Evolutionary conservation across 2,797 vertebrate genomes (phyloP).

Genomic region (Malacoraja senta): DNA sequence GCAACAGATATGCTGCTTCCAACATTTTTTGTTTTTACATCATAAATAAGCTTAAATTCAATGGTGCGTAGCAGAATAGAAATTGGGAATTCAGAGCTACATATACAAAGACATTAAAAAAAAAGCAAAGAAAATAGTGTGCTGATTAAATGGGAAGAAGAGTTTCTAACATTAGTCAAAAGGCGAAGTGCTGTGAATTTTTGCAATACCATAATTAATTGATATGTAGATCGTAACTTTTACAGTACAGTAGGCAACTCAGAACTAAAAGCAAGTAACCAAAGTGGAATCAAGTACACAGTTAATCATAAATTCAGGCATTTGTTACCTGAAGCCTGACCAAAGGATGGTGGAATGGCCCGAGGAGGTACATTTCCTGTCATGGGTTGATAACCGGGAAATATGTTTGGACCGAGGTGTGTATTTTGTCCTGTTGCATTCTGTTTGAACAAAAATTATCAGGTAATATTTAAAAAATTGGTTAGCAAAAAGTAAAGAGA

Average conservation of each 20-base stretch:
- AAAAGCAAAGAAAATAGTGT: background rate
- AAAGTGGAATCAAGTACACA: background rate
- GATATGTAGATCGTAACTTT: background rate
- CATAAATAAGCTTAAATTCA: background rate
- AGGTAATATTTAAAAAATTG: background rate
- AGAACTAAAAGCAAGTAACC: background rate
- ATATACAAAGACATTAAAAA: too few species aligned
- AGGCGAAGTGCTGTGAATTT: background rate
- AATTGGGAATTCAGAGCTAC: background rate
- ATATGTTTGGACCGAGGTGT: conserved; percentile 70
- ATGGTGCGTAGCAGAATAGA: background rate
- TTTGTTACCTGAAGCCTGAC: conserved; percentile 66
- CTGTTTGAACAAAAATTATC: conserved; percentile 49
- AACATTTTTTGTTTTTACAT: too few species aligned
- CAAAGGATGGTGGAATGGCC: conserved; percentile 70
- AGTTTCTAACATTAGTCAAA: background rate
- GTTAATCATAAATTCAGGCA: background rate
- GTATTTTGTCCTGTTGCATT: conserved; percentile 76
- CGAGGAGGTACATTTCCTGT: conserved; percentile 63
- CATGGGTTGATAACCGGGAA: conserved; percentile 67
- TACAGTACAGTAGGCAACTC: background rate
- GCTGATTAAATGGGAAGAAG: background rate
- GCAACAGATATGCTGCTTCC: too few species aligned
- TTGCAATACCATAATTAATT: background rate
- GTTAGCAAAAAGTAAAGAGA: conserved; percentile 2